Base-by-base conservation (phyloP, 2,888 invertebrate genomes). In the Yponomeuta cagnagella region DNA sequence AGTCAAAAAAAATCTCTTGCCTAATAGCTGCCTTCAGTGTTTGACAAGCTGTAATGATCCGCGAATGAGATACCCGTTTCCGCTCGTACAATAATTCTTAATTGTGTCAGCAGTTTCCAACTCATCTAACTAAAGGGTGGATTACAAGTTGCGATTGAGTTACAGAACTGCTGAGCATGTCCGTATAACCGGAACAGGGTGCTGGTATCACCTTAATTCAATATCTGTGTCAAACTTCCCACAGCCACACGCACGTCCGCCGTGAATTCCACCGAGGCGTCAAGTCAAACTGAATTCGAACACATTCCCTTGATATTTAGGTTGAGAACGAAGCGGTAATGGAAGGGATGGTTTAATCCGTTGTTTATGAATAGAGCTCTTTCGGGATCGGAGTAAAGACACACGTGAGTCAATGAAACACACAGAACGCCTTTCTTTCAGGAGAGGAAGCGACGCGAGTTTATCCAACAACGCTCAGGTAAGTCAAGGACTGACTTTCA, bases 151-250 rank as follows among this genome's bases (percentile, higher is more conserved):
- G 43, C 43, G 43, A 43, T 43, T 43, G 43, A 43, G 43, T 58
- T 58, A 58, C 52, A 2, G 1, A 58, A 58, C 3, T 15, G 52
- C 52, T 12, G 52, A 12, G 15, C 52, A 58, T 58, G 12, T 58
- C 52, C 52, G 52, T 58, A 58, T 12, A 58, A 58, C 52, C 52
- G 52, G 52, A 58, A 15, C 43, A 43, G 43, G 15, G 12, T 12
- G 52, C 52, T 58, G 15, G 52, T 43, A 65, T 72, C 70, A 72
- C 73, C 74, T 73, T 76, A 74, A 76, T 76, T 75, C 74, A 74
- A 76, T 76, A 76, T 77, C 76, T 74, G 76, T 74, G 75, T 74
- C 67, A 37, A 37, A 67, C 67, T 67, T 64, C 23, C 64, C 23
- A 23, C 30, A 64, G n/a, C 31, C 23, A n/a, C 30, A 30, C 23